Conservation (phyloP, 2,113 vertebrate genomes). For the Pithys albifrons region DNA sequence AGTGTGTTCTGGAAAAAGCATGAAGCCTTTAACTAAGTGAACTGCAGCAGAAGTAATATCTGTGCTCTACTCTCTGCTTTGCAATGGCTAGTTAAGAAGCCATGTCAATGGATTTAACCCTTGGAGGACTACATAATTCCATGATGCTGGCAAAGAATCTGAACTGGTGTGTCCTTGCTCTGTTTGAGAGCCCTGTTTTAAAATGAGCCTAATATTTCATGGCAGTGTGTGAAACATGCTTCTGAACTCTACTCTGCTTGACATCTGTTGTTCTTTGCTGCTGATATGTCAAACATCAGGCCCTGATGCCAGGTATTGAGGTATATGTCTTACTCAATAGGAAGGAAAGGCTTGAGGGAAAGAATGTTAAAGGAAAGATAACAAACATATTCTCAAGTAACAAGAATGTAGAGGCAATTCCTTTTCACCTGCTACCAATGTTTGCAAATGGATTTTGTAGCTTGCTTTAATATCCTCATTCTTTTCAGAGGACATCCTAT, state of each 20-base stretch:
- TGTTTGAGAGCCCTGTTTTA: not conserved
- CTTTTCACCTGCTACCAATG: not conserved
- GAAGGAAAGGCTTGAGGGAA: not conserved
- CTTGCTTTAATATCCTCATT: not conserved
- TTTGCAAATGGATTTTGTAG: not conserved
- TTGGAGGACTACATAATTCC: not conserved
- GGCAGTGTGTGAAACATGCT: not conserved
- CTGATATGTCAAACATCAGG: not conserved
- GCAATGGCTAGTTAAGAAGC: not conserved
- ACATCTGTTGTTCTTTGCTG: not conserved
- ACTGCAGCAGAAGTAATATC: not conserved
- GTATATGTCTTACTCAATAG: not conserved
- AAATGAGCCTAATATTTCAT: not conserved
- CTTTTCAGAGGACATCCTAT: slow-evolving; percentile 89
- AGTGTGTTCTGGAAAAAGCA: rapidly evolving
- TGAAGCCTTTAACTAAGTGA: not conserved
- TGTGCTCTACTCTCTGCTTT: not conserved
- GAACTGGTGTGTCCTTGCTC: not conserved
- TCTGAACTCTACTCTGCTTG: not conserved
- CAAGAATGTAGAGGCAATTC: not conserved
- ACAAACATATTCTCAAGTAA: not conserved
- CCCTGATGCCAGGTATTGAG: not conserved
- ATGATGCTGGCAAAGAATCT: not conserved
- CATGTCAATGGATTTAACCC: not conserved
- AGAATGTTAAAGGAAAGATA: not conserved